phyloP scores from a whole-genome alignment of 2,797 vertebrate species.

The Oreonectes daqikongensis region DNA sequence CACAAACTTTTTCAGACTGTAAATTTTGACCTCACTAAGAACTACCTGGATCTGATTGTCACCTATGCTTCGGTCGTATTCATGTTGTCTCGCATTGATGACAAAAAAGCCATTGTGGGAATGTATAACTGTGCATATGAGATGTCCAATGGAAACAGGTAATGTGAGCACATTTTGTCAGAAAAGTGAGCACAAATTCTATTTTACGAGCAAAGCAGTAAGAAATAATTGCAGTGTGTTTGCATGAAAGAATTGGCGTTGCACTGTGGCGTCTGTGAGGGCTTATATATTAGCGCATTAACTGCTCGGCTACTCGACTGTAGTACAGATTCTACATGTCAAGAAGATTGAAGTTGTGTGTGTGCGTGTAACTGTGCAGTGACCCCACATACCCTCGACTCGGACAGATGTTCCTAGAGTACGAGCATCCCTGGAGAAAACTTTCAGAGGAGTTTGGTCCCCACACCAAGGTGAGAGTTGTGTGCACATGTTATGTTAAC shows the following conservation, averaged over 20 bases:
- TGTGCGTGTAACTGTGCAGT: constrained; percentile 67
- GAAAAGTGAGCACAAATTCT: too few relatives aligned
- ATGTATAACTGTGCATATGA: constrained; percentile 90
- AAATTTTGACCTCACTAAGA: constrained; percentile 92
- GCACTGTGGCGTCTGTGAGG: too few relatives aligned
- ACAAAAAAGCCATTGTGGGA: constrained; percentile 86
- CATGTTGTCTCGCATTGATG: constrained; percentile 87
- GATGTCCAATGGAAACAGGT: constrained; percentile 89
- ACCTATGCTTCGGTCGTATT: constrained; percentile 89
- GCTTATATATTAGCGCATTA: too few relatives aligned
- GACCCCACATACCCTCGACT: constrained; percentile 87
- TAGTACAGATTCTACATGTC: too few relatives aligned
- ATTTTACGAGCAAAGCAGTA: too few relatives aligned
- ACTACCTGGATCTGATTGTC: constrained; percentile 89
- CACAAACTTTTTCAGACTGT: constrained; percentile 70
- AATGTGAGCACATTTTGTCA: neutral
- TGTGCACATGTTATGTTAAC: too few relatives aligned
- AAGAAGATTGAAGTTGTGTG: neutral
- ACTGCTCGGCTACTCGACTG: too few relatives aligned
- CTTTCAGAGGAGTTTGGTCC: constrained; percentile 92
- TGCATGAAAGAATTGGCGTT: too few relatives aligned
- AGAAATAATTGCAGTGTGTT: too few relatives aligned
- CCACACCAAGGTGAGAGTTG: constrained; percentile 82
- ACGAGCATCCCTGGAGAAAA: constrained; percentile 91
- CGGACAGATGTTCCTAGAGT: constrained; percentile 91